Base-by-base conservation (phyloP, 2,888 invertebrate genomes). In the Leptopilina drosophilae region DNA sequence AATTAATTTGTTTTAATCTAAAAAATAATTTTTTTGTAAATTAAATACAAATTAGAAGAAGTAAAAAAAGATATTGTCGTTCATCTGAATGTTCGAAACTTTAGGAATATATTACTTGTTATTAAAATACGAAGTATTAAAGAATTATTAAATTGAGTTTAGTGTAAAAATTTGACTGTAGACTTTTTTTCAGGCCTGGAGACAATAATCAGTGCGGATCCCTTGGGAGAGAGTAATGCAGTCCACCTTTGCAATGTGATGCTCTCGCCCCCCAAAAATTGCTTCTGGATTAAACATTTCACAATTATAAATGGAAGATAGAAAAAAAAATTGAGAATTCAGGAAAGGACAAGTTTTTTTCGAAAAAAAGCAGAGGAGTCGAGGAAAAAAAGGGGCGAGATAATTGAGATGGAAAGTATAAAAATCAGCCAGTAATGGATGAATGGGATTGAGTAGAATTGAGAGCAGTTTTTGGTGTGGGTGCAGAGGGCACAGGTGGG, bases 361-460 rank as follows among this genome's bases (percentile, higher is more conserved):
- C 33, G 42, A 64, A 69, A 12, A 40, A 67, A 66, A 7, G 65
- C 20, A 80, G 77, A 62, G 46, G 40, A 73, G 62, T 40, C 9
- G 78, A 66, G 77, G 49, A 42, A 77, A 33, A 49, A 77, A 14
- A 62, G 40, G 80, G 40, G 80, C 40, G 8, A 33, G 33, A 42
- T 5, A 42, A 8, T 42, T 42, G 77, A 20, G 77, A 78, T 64
- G 82, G 77, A 77, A 62, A 69, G 83, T 33, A 5, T 33, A 33
- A 33, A 33, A 33, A 33, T 33, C 79, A 78, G 75, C 78, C 62
- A 86, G 87, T 86, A 84, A 91, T 91, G 91, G 90, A 91, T 91
- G 91, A 91, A 91, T 91, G 91, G 91, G 91, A 91, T 89, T 91
- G 87, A 91, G 90, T 85, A 87, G 86, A 83, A 87, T 85, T 87